Evolutionary conservation across 2,888 invertebrate species (phyloP), one percentile per base, ranked within the genome.

Genomic region (Apodemia duryi): DNA sequence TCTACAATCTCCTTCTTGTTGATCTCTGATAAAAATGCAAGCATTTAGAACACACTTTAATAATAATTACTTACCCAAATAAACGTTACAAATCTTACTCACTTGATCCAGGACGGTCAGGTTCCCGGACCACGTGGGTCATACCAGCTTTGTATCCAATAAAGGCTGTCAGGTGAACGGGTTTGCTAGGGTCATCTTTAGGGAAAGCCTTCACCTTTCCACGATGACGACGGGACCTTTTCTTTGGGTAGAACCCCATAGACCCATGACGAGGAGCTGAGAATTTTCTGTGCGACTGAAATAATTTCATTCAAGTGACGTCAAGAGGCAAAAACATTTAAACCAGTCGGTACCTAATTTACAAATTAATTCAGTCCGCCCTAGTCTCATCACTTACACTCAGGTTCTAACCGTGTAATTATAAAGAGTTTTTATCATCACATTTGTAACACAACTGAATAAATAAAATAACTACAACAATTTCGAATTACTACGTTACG

Each of bases 1-100:
- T 99, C 99, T 35, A 99, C 99, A 68, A 99, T 98, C 92, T 99
- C 99, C 92, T 99, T 99, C 93, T 99, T 99, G 94, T 99, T 99
- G 71, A 99, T 96, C 94, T 99, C 99, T 98, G 87, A 52, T 92
- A 68, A 49, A 61, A 7, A 60, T 2, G 6, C 13, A 28, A 61
- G 13, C 13, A 60, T 6, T 7, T n/a, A 41, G 6, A 0, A 32
- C 32, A 32, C 13, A 57, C 13, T 41, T 2, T 38, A 6, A 38
- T 21, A 38, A 38, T 38, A 38, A 35, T 10, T 41, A n/a, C 28
- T 43, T 29, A 4, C 32, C 2, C 4, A 28, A 63, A 13, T 11
- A 57, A 32, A 49, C 61, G 32, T 32, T 32, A 4, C 4, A 32
- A 32, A 46, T 7, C 49, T 10, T 61, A 96, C 98, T 96, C 91